Evolutionary conservation across 2,113 vertebrate genomes (phyloP), one percentile per base, ranked within the genome.

Genomic region (Lycaon pictus): DNA sequence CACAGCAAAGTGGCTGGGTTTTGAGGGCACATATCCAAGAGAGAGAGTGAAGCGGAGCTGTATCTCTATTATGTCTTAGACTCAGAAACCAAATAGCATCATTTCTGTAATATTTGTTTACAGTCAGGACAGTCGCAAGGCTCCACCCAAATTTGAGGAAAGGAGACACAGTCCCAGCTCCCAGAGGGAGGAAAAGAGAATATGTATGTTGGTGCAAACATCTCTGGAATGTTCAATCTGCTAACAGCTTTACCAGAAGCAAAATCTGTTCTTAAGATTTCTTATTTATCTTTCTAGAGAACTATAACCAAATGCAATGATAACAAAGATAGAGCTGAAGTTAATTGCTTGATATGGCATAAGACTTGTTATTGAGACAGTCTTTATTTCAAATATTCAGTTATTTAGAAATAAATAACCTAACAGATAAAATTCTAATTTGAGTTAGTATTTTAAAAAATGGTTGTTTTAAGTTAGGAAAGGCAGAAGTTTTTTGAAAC

Each of bases 381-480:
- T 35, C n/a, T 48, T 82, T 82, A 82, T 84, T 95, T 94, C 51
- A 55, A 94, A 65, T 43, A 56, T 51, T 81, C 25, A 84, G 8
- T 79, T 96, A 80, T 69, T 85, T 92, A 92, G 58, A 94, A 96
- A 77, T 58, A 65, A 71, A 12, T 79, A 72, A 83, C 35, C 89
- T 89, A 71, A 7, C 37, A 53, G 60, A 83, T 67, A 83, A 79
- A 69, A 67, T 91, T 88, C 35, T 62, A 74, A 93, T 93, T 80
- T 88, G 35, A 80, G 53, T 53, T 56, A 63, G 10, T 55, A 32
- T 90, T 43, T 7, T 48, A 90, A 77, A 96, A 90, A 23, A 2
- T 55, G 95, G 3, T 55, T 82, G 22, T 67, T 93, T 86, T 55
- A 80, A 87, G 56, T 84, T 43, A 56, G 37, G 27, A 93, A 88